phyloP scores from a whole-genome alignment of 2,888 invertebrate genomes.

The Eurytoma adleriae region DNA sequence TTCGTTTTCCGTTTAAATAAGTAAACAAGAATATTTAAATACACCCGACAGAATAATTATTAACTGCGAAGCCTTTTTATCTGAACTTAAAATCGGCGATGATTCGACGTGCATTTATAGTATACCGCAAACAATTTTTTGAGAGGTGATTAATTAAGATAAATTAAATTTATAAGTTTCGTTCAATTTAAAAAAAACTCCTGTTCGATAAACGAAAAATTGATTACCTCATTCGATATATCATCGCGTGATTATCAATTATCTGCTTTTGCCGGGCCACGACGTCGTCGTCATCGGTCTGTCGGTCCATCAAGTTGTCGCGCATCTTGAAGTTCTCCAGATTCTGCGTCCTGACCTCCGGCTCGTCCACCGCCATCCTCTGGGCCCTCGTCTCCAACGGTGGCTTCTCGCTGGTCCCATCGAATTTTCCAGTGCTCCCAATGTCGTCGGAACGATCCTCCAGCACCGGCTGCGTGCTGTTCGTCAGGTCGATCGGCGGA shows the following conservation, averaged over 20 bases:
- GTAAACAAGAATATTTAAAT: too few relatives aligned
- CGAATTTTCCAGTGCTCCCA: slow-evolving; percentile 9
- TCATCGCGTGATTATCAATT: slow-evolving; percentile 71
- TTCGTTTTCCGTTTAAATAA: too few relatives aligned
- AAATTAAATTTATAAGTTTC: too few relatives aligned
- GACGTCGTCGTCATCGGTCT: slow-evolving; percentile 33
- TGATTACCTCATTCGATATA: slow-evolving; percentile 69
- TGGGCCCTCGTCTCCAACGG: slow-evolving; percentile 37
- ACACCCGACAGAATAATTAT: too few relatives aligned
- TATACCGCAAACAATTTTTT: too few relatives aligned
- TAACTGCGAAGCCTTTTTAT: too few relatives aligned
- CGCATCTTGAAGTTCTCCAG: slow-evolving; percentile 68
- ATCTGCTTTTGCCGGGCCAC: slow-evolving; percentile 62
- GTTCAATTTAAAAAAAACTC: background rate
- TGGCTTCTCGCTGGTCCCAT: background rate
- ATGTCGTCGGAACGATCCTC: slow-evolving; percentile 53
- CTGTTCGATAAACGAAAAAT: background rate
- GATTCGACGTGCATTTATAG: too few relatives aligned
- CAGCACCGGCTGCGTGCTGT: slow-evolving; percentile 29
- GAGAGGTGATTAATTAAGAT: too few relatives aligned
- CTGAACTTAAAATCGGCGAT: too few relatives aligned
- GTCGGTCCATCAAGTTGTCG: slow-evolving; percentile 63
- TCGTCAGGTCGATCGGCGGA: slow-evolving; percentile 50
- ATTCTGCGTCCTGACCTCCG: slow-evolving; percentile 66
- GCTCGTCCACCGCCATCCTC: slow-evolving; percentile 35